Base-by-base conservation (phyloP, 2,113 vertebrate species). In the Turnix velox region DNA sequence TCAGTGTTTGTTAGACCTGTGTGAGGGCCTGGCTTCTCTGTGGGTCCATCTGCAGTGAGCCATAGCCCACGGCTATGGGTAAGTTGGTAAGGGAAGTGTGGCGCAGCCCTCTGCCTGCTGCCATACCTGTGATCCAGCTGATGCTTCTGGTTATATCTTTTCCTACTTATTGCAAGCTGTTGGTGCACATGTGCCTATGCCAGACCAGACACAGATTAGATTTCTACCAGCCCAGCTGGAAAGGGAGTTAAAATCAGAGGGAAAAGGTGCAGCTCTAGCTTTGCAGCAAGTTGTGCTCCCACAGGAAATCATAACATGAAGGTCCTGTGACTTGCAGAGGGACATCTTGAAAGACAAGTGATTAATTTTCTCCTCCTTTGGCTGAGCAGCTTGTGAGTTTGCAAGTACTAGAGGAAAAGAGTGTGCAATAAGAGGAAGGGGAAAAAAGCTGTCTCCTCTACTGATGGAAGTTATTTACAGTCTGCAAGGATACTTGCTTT, bases 61-160 rank as follows among this genome's bases (percentile, higher is more conserved):
- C 19, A 2, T 49, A 63, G 63, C 16, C 19, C 1, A 1, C 13
- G 43, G 30, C 22, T 76, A 1, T 0, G 1, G 27, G 10, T 37
- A 55, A 27, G 28, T 17, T 37, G 46, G 14, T 6, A 16, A 88
- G 7, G 14, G 7, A 16, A 88, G 7, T 0, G 0, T 39, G 28
- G 18, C 33, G 73, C n/a, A 67, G 19, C 9, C 1, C 14, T 2
- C 13, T 13, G 1, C 0, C 13, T 58, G 14, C 37, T 49, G 25
- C 25, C 9, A 11, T 31, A 24, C 17, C 25, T 83, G 15, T 62
- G 33, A 49, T 67, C 42, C 39, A 66, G 24, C 31, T 52, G 31
- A 57, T 61, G 33, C 9, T 88, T 12, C 4, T 66, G 77, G 15
- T 74, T 80, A n/a, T 10, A 15, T 18, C 12, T 79, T 42, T 67